A percentile compares a stretch with the other conserved stretches of the same genome.
These are phyloP conservation scores for Paraescarpia echinospica DNA, from an alignment of 1,140 invertebrate genomes.

Conservation along the genomic window DNA sequence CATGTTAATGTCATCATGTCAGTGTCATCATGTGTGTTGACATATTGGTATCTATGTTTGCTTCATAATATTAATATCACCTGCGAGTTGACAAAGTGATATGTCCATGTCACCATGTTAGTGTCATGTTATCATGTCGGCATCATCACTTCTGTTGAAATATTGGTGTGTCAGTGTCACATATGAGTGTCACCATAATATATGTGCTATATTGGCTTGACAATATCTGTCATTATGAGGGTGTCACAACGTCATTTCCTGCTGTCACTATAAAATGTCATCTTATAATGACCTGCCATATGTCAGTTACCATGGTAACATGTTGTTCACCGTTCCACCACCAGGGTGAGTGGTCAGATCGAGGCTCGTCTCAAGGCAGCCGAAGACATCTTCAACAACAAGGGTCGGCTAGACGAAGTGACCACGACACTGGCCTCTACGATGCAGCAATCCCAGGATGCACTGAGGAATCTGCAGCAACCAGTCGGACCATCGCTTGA, in stretches of 20 bases:
- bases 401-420: not conserved
- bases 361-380: not conserved
- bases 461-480: constrained; percentile 78
- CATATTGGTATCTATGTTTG: not conserved
- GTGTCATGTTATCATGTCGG: too few relatives aligned
- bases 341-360: not conserved
- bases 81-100: too few relatives aligned
- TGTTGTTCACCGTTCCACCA: not conserved
- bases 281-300: not conserved
- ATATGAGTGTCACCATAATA: too few relatives aligned
- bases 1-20: not conserved
- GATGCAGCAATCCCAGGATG: constrained; percentile 68
- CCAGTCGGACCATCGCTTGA: constrained; percentile 75
- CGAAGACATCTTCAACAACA: not conserved
- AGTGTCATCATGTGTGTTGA: not conserved
- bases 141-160: not conserved
- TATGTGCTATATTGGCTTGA: too few relatives aligned
- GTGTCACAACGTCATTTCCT: not conserved
- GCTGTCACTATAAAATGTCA: not conserved
- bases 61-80: not conserved
- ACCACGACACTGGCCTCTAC: constrained; percentile 20
- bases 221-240: too few relatives aligned
- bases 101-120: too few relatives aligned
- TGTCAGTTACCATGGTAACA: not conserved
- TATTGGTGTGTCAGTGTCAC: not conserved